Evolutionary conservation across 2,797 vertebrate species (phyloP), one percentile per base, ranked within the genome.

Genomic region (Craterocephalus amniculus): DNA sequence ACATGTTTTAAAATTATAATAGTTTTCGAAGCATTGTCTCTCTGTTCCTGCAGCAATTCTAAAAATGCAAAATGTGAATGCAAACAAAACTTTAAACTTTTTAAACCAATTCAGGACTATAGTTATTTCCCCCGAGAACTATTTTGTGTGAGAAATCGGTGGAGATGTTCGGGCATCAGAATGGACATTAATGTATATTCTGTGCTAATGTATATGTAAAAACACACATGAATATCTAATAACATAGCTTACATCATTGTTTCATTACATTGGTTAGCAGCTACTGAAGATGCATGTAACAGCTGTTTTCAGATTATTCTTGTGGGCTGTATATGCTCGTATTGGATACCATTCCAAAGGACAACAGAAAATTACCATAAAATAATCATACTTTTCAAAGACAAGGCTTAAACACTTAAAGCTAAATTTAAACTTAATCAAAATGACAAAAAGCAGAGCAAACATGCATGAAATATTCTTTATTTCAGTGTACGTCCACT

Each of bases 1-100:
- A 57, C 55, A 16, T 34, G 27, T 55, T 52, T 55, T 61, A 35
- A 73, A 77, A 29, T 26, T 22, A 67, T 59, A 76, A 66, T 24
- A 6, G 38, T 18, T 32, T 9, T 13, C 24, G 3, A 31, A 6
- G 6, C 1, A 55, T 70, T 7, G 55, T 67, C 10, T 57, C 8
- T 5, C 5, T 45, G 6, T 13, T 51, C 20, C 31, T 35, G 16
- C 24, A 63, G 6, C 31, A 12, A 49, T 26, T 26, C 43, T 65
- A 32, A 6, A 34, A 58, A 68, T 58, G n/a, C 22, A 43, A 2
- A 20, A 48, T 62, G 54, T 35, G 59, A 63, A 26, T 52, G 49
- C 24, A 26, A 57, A 49, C 1, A 29, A 12, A 2, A 11, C 38
- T 16, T 1, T 4, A 43, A 43, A 20, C 40, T 13, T 43, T 2